A percentile compares a stretch with the other conserved stretches of the same genome.
Conservation (phyloP, 2,888 invertebrate genomes). For the Cryptocephalus primarius region DNA sequence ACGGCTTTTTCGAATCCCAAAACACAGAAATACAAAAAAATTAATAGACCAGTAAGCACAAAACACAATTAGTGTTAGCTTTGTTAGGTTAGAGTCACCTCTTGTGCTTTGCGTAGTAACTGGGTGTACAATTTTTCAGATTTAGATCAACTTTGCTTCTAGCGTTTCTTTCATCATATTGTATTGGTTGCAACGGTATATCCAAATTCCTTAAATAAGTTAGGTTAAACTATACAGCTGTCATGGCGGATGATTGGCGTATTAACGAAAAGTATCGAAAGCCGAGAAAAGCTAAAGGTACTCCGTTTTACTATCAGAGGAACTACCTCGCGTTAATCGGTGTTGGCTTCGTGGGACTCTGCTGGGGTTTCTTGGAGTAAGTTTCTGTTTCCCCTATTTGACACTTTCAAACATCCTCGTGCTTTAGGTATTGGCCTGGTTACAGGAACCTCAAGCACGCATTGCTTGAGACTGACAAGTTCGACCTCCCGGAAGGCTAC, state of each 20-base stretch:
- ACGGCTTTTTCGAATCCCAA: too few relatives aligned
- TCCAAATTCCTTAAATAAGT: neutral
- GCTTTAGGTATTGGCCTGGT: conserved; percentile 23
- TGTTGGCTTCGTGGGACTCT: conserved; percentile 36
- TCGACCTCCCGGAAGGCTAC: conserved; percentile 19
- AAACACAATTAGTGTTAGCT: too few relatives aligned
- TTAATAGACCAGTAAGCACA: too few relatives aligned
- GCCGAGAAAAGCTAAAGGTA: conserved; percentile 54
- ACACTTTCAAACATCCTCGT: neutral
- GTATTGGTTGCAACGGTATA: too few relatives aligned
- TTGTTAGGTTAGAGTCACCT: too few relatives aligned
- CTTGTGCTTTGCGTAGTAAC: too few relatives aligned
- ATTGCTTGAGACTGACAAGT: conserved; percentile 18
- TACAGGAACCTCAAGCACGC: conserved; percentile 17
- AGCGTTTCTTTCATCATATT: too few relatives aligned
- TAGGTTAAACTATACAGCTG: conserved; percentile 3
- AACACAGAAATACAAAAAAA: too few relatives aligned
- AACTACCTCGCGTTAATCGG: conserved; percentile 43
- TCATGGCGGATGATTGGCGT: conserved; percentile 30
- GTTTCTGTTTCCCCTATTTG: too few relatives aligned
- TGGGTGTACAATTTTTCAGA: too few relatives aligned
- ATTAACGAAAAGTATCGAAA: conserved; percentile 40
- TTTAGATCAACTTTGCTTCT: too few relatives aligned
- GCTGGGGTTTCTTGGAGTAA: conserved; percentile 43
- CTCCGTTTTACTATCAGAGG: conserved; percentile 47